Evolutionary conservation across 2,797 vertebrate genomes (phyloP).

Genomic region (Botia kubotai): DNA sequence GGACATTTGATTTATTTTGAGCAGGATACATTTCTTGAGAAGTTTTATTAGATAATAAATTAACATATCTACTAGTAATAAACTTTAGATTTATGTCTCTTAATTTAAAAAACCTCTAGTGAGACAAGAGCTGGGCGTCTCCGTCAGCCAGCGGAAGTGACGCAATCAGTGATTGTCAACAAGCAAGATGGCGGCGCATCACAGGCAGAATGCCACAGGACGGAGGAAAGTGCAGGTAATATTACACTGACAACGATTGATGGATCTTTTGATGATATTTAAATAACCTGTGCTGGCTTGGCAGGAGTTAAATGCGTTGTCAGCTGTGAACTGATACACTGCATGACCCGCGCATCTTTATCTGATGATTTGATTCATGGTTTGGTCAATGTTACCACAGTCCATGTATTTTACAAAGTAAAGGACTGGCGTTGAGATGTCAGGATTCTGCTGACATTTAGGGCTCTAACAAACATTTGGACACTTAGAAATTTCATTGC

Average conservation of each 20-base stretch:
- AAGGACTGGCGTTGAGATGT: too few relatives aligned
- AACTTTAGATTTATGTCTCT: too few relatives aligned
- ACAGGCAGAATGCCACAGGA: constrained; percentile 6
- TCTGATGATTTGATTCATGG: background rate
- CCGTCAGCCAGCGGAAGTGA: background rate
- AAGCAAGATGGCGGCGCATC: constrained; percentile 6
- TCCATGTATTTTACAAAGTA: background rate
- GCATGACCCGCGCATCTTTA: background rate
- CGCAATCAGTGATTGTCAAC: background rate
- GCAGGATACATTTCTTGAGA: too few relatives aligned
- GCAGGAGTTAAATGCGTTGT: background rate
- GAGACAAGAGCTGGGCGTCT: too few relatives aligned
- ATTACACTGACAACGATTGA: background rate
- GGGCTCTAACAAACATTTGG: too few relatives aligned
- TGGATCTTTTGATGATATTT: background rate
- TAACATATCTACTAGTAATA: too few relatives aligned
- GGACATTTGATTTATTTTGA: too few relatives aligned
- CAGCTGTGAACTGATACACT: background rate
- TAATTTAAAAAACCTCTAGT: too few relatives aligned
- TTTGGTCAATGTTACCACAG: background rate
- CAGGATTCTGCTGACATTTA: too few relatives aligned
- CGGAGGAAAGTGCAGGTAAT: background rate
- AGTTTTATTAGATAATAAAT: too few relatives aligned
- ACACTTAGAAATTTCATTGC: too few relatives aligned
- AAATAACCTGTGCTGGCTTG: background rate